These are phyloP conservation scores for Coleophora flavipennella DNA, from an alignment of 2,888 invertebrate species.

Conservation along the genomic window DNA sequence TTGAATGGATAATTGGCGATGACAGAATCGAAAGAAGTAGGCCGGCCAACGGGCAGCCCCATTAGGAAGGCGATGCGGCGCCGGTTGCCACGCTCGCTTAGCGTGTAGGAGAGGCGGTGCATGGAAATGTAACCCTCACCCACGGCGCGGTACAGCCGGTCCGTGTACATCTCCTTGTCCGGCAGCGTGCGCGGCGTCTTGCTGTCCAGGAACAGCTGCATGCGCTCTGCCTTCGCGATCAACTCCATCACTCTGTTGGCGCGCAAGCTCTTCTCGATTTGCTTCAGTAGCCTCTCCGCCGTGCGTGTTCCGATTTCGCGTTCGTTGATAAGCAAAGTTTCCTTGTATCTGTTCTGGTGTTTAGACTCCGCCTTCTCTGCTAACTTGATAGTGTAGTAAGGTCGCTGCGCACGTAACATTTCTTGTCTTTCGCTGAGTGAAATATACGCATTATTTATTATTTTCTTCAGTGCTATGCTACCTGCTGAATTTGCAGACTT, in stretches of 20 bases:
- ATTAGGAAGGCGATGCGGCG: conserved; percentile 61
- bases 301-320: conserved; percentile 51
- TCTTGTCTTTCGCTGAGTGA: conserved; percentile 55
- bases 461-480: conserved; percentile 31
- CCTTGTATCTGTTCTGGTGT: conserved; percentile 50
- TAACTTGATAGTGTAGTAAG: conserved; percentile 56
- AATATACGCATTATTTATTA: conserved; percentile 44
- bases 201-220: conserved; percentile 55
- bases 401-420: conserved; percentile 56
- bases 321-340: conserved; percentile 42
- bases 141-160: conserved; percentile 53
- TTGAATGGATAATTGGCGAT: conserved; percentile 61
- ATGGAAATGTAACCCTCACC: conserved; percentile 57
- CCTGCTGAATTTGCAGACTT: conserved; percentile 51
- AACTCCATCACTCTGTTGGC: conserved; percentile 48
- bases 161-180: conserved; percentile 53
- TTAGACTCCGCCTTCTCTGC: conserved; percentile 57
- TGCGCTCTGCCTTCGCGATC: conserved; percentile 55
- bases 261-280: conserved; percentile 47
- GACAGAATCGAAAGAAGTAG: conserved; percentile 61
- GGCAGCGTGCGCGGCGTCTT: conserved; percentile 56
- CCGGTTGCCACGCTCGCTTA: conserved; percentile 58
- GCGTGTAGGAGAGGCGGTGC: conserved; percentile 54
- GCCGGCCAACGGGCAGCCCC: conserved; percentile 54
- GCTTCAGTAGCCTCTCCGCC: conserved; percentile 43